Conservation (phyloP, 2,797 vertebrate genomes). For the Sylvia borin region DNA sequence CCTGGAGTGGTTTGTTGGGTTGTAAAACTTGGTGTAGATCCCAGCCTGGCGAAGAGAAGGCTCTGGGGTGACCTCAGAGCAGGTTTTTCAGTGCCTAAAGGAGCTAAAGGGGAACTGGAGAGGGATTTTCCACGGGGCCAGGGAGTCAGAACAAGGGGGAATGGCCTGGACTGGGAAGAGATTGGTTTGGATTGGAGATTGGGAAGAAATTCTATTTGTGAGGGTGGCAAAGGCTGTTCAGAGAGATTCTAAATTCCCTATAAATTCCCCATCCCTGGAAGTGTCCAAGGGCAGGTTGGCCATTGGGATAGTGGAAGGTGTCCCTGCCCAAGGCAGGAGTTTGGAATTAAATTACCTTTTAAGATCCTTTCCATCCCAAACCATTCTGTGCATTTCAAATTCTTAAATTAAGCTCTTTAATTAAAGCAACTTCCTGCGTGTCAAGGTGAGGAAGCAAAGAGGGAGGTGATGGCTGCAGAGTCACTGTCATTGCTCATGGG, state of each 20-base stretch:
- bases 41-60: not conserved
- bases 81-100: not conserved
- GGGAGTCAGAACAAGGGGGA: not conserved
- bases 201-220: not conserved
- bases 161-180: not conserved
- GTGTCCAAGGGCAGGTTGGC: not conserved
- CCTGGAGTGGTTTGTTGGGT: not conserved
- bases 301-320: not conserved
- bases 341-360: not conserved
- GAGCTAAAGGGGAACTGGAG: not conserved
- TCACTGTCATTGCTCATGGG: not conserved
- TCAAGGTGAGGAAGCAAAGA: not conserved
- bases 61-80: not conserved
- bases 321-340: not conserved
- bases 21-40: not conserved
- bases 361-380: not conserved
- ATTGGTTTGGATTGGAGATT: not conserved
- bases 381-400: not conserved
- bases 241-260: not conserved
- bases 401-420: not conserved
- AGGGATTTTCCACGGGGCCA: not conserved
- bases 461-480: not conserved
- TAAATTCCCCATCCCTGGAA: not conserved
- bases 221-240: not conserved
- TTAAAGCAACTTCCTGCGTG: not conserved